Evolutionary conservation across 2,797 vertebrate genomes (phyloP).

Genomic region (Xiphorhynchus erythropygius): DNA sequence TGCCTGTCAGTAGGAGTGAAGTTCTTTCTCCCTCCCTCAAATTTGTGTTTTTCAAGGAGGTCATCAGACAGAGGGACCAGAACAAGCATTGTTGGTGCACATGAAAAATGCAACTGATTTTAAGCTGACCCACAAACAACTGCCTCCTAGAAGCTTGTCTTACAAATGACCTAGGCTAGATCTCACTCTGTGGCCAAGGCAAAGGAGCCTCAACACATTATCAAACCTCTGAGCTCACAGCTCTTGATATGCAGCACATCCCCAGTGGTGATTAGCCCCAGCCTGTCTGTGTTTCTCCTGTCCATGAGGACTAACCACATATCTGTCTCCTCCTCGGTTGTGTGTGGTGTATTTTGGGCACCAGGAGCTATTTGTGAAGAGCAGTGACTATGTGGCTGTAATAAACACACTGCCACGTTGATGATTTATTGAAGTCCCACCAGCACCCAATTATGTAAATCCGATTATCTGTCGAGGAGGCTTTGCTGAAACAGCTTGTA

Average conservation of each 20-base stretch:
- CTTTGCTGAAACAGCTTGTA: constrained; percentile 76
- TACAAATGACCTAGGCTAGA: background rate
- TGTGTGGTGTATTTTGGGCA: background rate
- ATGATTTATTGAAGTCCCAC: constrained; percentile 75
- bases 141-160: background rate
- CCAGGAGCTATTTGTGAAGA: constrained; percentile 16
- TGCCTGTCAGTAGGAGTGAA: background rate
- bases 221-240: background rate
- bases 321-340: background rate
- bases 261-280: background rate
- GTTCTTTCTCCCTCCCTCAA: background rate
- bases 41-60: background rate
- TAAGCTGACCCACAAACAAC: background rate
- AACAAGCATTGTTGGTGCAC: background rate
- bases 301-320: accelerated
- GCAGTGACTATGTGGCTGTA: constrained; percentile 50
- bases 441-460: constrained; percentile 79
- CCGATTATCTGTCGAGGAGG: constrained; percentile 77
- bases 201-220: background rate
- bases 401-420: constrained; percentile 52
- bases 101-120: background rate
- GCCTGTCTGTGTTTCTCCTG: background rate
- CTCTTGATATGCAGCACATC: background rate
- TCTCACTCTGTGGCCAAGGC: background rate
- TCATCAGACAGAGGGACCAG: background rate